Evolutionary conservation across 2,113 vertebrate genomes (phyloP), one percentile per base, ranked within the genome.

Genomic region (Corythornis cristatus): DNA sequence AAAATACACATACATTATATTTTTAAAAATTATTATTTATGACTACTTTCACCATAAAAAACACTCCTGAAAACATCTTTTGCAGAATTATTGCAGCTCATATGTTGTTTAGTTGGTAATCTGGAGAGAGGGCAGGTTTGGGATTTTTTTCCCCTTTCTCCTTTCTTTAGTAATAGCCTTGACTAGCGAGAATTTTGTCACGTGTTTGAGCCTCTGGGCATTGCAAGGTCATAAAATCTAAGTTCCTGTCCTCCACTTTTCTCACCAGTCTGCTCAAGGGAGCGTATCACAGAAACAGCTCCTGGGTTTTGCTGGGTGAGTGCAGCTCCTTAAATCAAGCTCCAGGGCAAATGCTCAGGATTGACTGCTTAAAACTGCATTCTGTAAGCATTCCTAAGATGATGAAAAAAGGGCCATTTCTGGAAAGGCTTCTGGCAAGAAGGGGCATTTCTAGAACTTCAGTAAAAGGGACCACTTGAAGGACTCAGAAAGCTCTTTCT

Each of bases 21-120:
- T 57, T 90, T 62, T 81, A 37, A 37, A 37, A 37, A 61, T 75
- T 72, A 43, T 85, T 95, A 93, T 94, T 95, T 95, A 94, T 85
- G n/a, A 66, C 75, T 28, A 54, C 51, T 87, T 91, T 87, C 81
- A 56, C 33, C 40, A 40, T 56, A 89, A 89, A 93, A 93, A 70
- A 19, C 67, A 77, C 75, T 74, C 75, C n/a, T 29, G 72, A 87
- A 64, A 87, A 46, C 64, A 73, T n/a, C 78, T 83, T 91, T 26
- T 83, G 72, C 35, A 81, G 84, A 94, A 51, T 70, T 88, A 80
- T 68, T 86, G 89, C 71, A 51, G 54, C 37, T 73, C n/a, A 25
- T 33, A 31, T 16, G 46, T 74, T 67, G 71, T 58, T 89, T 33
- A 31, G 25, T 19, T 31, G 64, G n/a, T 43, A 82, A 12, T 45